phyloP scores from a whole-genome alignment of 1,140 invertebrate species.

The Heliconius eleuchia region DNA sequence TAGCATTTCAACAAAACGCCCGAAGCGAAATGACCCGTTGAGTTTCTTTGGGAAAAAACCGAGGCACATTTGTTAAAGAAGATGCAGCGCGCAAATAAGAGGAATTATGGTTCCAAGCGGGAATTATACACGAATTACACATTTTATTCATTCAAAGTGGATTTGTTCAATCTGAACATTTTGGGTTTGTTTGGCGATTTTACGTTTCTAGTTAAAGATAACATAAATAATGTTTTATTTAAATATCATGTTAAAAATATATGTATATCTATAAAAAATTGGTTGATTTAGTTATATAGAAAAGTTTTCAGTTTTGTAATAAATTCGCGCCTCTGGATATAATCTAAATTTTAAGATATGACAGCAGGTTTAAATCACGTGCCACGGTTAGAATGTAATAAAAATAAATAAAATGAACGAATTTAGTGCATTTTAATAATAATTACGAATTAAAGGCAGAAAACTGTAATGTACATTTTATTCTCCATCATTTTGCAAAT shows the following conservation, averaged over 20 bases:
- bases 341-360: too few species aligned
- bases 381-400: too few species aligned
- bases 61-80: slow-evolving; percentile 36
- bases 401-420: too few species aligned
- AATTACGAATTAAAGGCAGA: too few species aligned
- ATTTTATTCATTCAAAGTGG: neutral
- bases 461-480: too few species aligned
- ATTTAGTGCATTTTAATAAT: too few species aligned
- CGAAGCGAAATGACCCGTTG: slow-evolving; percentile 49
- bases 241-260: neutral
- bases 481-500: neutral
- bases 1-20: slow-evolving; percentile 36
- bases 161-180: neutral
- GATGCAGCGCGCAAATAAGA: slow-evolving; percentile 33
- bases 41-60: slow-evolving; percentile 32
- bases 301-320: too few species aligned
- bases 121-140: slow-evolving; percentile 12
- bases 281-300: too few species aligned
- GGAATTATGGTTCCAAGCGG: slow-evolving; percentile 18
- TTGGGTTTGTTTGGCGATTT: neutral
- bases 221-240: neutral
- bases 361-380: too few species aligned
- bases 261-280: too few species aligned
- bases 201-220: neutral
- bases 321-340: too few species aligned